Percentiles rank a stretch among this genome's conserved stretches.
These are phyloP conservation scores for Zaprionus obscuricornis DNA, from an alignment of 2,888 invertebrate species.

Conservation along the genomic window DNA sequence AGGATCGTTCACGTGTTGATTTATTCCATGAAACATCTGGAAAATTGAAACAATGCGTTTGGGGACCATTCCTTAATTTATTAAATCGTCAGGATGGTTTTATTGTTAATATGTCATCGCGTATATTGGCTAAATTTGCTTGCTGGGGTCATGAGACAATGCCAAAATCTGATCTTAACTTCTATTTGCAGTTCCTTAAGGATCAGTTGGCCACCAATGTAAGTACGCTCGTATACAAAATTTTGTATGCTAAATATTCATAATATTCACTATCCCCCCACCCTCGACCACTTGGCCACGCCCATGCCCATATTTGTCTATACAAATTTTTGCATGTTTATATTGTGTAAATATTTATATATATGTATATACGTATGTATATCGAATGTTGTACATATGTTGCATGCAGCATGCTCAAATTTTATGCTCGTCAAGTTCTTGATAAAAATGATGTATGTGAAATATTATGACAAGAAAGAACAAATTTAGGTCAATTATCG, in stretches of 20 bases:
- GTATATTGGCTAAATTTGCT: slow-evolving; percentile 98
- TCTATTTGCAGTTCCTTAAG: slow-evolving; percentile 98
- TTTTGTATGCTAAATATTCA: too few species aligned
- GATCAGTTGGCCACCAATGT: slow-evolving; percentile 96
- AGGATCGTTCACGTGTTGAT: slow-evolving; percentile 96
- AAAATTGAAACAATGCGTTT: slow-evolving; percentile 93
- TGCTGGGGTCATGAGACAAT: slow-evolving; percentile 98
- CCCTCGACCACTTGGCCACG: not conserved
- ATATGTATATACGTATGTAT: not conserved
- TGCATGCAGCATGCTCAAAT: slow-evolving; percentile 6
- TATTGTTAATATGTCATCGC: slow-evolving; percentile 98
- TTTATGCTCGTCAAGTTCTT: not conserved
- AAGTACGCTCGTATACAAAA: too few species aligned
- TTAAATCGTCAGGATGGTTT: slow-evolving; percentile 98
- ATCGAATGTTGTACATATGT: too few species aligned
- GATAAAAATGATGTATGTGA: too few species aligned
- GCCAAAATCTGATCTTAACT: slow-evolving; percentile 97
- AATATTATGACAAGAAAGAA: too few species aligned
- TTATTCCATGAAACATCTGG: slow-evolving; percentile 95
- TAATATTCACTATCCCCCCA: slow-evolving; percentile 4
- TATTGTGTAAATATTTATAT: slow-evolving; percentile 30
- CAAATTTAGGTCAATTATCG: too few species aligned
- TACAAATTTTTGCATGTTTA: slow-evolving; percentile 26
- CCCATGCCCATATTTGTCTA: not conserved
- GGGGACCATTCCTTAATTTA: slow-evolving; percentile 97